These are phyloP conservation scores for Tetraodon nigroviridis DNA, from an alignment of 2,113 vertebrate species.

Conservation along the genomic window DNA sequence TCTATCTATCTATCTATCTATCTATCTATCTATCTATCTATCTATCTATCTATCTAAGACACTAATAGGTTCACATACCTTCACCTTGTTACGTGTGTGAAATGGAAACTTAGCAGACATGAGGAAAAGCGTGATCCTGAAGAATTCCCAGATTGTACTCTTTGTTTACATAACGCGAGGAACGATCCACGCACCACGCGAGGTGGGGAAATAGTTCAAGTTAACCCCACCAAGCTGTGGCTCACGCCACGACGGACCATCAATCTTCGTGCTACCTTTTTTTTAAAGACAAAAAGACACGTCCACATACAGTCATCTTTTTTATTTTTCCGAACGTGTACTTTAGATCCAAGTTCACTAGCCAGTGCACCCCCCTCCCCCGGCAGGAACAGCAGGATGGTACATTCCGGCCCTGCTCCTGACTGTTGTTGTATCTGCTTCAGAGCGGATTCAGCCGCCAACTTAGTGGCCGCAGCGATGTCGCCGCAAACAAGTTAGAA, in stretches of 20 bases:
- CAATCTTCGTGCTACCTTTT: no score
- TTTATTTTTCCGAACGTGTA: no score
- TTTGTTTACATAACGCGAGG: constrained; percentile 81
- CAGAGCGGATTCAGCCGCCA: constrained; percentile 65
- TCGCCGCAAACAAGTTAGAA: constrained; percentile 55
- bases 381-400: constrained; percentile 67
- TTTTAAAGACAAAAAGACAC: no score
- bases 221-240: not conserved
- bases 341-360: not conserved
- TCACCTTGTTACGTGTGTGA: not conserved
- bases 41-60: not conserved
- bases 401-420: constrained; percentile 67
- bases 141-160: constrained; percentile 71
- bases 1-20: not conserved
- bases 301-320: no score
- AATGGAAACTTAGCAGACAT: constrained; percentile 27
- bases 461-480: constrained; percentile 65
- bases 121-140: constrained; percentile 56
- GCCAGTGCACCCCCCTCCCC: constrained; percentile 26
- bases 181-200: constrained; percentile 17
- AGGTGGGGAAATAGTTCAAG: not conserved
- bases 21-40: no score
- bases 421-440: constrained; percentile 72
- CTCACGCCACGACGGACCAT: not conserved
- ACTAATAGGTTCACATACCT: not conserved